phyloP scores from a whole-genome alignment of 2,113 vertebrate genomes.

The Chloroceryle aenea region DNA sequence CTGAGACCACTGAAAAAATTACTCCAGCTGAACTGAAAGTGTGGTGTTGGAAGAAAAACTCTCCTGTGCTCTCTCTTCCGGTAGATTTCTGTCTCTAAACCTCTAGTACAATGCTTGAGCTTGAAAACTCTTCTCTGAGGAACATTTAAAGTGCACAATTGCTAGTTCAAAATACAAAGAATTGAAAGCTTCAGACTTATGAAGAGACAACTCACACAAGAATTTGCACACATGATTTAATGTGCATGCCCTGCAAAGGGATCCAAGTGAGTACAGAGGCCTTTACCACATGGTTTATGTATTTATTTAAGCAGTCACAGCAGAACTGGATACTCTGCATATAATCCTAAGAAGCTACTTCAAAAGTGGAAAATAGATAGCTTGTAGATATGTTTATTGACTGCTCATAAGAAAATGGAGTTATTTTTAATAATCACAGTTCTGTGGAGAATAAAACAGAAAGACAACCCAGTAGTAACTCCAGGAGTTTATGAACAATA shows the following conservation, averaged over 20 bases:
- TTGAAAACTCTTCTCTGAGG: neutral
- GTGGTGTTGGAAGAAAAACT: neutral
- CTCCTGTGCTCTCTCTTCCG: neutral
- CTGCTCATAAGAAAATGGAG: neutral
- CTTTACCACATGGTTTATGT: neutral
- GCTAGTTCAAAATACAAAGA: neutral
- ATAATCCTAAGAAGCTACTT: neutral
- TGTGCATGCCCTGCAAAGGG: neutral
- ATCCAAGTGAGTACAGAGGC: neutral
- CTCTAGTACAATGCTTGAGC: neutral
- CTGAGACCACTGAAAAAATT: neutral
- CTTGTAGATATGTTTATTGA: neutral
- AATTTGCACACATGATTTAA: neutral
- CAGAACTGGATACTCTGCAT: neutral
- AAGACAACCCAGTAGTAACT: neutral
- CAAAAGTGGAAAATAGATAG: neutral
- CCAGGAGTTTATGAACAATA: neutral
- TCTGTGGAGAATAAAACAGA: neutral
- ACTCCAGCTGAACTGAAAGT: neutral
- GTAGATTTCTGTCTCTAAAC: neutral
- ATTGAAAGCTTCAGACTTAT: neutral
- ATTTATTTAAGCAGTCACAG: neutral
- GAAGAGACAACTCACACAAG: neutral
- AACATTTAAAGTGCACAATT: neutral
- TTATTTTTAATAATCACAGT: neutral